Percentiles rank a stretch among this genome's conserved stretches.
phyloP scores from a whole-genome alignment of 2,797 vertebrate genomes.

The Fistularia commersonii region DNA sequence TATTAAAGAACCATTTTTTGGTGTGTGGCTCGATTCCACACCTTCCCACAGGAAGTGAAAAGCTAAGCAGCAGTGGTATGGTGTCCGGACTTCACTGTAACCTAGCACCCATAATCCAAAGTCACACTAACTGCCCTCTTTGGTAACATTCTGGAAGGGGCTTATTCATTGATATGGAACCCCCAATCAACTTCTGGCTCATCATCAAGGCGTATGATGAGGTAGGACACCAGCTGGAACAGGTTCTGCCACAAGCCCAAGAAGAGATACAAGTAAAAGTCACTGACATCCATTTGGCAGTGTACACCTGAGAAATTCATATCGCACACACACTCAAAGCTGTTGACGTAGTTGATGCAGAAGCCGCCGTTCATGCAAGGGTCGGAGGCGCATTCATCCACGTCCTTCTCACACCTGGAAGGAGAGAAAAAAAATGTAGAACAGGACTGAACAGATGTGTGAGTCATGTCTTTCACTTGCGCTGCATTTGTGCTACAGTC shows the following conservation, averaged over 20 bases:
- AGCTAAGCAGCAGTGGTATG: too few species aligned
- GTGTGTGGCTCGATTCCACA: too few species aligned
- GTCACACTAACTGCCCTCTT: too few species aligned
- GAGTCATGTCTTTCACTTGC: too few species aligned
- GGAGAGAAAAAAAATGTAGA: background rate
- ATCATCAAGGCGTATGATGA: conserved; percentile 84
- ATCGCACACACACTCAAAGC: conserved; percentile 85
- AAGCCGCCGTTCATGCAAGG: conserved; percentile 86
- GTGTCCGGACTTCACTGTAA: too few species aligned
- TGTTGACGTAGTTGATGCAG: conserved; percentile 81
- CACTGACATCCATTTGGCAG: conserved; percentile 88
- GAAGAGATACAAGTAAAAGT: conserved; percentile 87
- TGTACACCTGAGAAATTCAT: conserved; percentile 78
- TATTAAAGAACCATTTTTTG: too few species aligned
- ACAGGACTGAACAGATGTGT: background rate
- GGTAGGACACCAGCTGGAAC: conserved; percentile 89
- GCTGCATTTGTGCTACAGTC: too few species aligned
- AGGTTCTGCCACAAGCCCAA: conserved; percentile 91
- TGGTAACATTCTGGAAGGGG: too few species aligned
- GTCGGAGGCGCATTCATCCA: conserved; percentile 84
- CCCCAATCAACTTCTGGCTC: conserved; percentile 87
- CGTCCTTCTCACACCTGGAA: conserved; percentile 85
- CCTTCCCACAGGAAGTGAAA: too few species aligned
- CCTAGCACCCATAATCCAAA: too few species aligned
- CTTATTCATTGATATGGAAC: conserved; percentile 59